Evolutionary conservation across 2,888 invertebrate species (phyloP).

Genomic region (Galerucella pusilla): DNA sequence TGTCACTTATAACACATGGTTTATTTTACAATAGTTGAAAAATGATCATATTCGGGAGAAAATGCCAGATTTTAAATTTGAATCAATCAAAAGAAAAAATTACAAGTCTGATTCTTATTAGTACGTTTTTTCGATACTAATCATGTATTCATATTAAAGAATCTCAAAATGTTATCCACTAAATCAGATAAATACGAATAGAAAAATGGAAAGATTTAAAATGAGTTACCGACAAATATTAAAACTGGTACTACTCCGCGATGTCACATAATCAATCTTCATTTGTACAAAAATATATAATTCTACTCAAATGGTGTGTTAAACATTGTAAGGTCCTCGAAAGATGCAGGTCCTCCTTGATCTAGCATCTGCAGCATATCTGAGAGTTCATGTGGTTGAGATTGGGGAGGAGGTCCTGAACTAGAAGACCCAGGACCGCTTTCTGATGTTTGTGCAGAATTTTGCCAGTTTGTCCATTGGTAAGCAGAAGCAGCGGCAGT

Average conservation of each 20-base stretch:
- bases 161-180: no score
- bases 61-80: not conserved
- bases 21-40: conserved; percentile 25
- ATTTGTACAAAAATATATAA: conserved; percentile 35
- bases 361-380: conserved; percentile 95
- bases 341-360: conserved; percentile 83
- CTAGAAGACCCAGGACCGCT: conserved; percentile 66
- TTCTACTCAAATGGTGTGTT: conserved; percentile 79
- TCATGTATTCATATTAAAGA: no score
- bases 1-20: conserved; percentile 46
- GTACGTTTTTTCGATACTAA: no score
- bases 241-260: conserved; percentile 12
- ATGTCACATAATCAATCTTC: conserved; percentile 13
- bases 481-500: conserved; percentile 56
- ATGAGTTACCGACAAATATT: not conserved
- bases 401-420: conserved; percentile 72
- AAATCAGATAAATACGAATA: not conserved
- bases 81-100: no score
- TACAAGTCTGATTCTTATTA: no score
- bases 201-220: not conserved
- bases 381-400: conserved; percentile 83
- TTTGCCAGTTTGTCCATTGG: conserved; percentile 63
- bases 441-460: conserved; percentile 59
- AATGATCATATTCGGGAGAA: conserved; percentile 21
- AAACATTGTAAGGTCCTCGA: conserved; percentile 93